Evolutionary conservation across 2,113 vertebrate genomes (phyloP), one percentile per base, ranked within the genome.

Genomic region (Athene cunicularia): DNA sequence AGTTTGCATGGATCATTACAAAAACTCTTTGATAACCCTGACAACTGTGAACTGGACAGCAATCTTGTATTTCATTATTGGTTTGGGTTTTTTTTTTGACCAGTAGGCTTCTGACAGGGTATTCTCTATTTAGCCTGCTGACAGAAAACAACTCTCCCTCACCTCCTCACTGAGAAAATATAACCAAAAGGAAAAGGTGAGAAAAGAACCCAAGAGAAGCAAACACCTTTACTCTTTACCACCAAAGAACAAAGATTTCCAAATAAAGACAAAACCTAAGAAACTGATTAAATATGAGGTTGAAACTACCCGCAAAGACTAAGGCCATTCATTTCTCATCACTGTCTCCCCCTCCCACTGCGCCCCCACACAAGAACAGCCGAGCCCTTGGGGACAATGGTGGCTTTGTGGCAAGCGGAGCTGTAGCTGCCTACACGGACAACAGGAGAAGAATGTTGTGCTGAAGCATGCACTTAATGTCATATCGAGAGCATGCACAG

Each of bases 261-360:
- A 74, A 90, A 74, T 30, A 17, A 75, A 26, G 22, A 41, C 45
- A 88, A 91, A 68, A 32, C 12, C 15, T 43, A 5, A 75, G 76
- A 87, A 80, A 58, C 72, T 43, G 74, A 87, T 86, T 47, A 76
- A 11, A 84, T 41, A 64, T 6, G 24, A 93, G 32, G 62, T 62
- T 68, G 70, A 91, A 93, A 81, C n/a, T 85, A 70, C 30, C 18
- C n/a, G 0, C 53, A 73, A 87, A 96, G 93, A 97, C 86, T 93
- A 81, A 66, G 53, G 55, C 62, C 63, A 91, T 95, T 97, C 91
- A 97, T 95, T 90, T 89, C 80, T 81, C 68, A 60, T 79, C 13
- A 41, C 62, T 56, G 39, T 63, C 91, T 88, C 62, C 84, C 77
- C 45, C 73, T 87, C 89, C 89, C 0, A 3, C 90, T 92, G 88